phyloP scores from a whole-genome alignment of 2,888 invertebrate genomes.

The Caenorhabditis imperialis region DNA sequence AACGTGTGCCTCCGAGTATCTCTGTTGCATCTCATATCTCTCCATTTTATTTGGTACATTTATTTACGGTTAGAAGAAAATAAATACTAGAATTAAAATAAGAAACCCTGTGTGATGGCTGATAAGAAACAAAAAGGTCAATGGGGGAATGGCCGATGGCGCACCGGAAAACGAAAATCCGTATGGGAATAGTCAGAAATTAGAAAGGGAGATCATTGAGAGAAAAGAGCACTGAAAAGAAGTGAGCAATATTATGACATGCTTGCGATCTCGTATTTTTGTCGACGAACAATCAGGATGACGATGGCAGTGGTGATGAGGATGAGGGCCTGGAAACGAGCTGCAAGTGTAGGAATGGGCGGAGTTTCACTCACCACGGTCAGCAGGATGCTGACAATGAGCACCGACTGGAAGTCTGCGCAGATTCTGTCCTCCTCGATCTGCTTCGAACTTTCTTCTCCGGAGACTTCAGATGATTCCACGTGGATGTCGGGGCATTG shows the following conservation, averaged over 20 bases:
- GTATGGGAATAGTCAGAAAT: conserved; percentile 31
- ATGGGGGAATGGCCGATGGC: conserved; percentile 46
- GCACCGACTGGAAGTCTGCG: conserved; percentile 40
- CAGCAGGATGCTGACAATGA: conserved; percentile 26
- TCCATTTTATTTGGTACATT: too few relatives aligned
- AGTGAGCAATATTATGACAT: conserved; percentile 43
- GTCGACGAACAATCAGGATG: conserved; percentile 41
- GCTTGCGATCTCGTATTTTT: conserved; percentile 53
- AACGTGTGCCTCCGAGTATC: background rate
- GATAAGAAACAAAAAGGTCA: conserved; percentile 39
- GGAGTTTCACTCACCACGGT: conserved; percentile 25
- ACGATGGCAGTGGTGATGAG: conserved; percentile 39
- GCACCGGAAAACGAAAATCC: conserved; percentile 38
- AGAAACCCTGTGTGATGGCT: conserved; percentile 41
- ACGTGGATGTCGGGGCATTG: conserved; percentile 41
- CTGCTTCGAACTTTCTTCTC: conserved; percentile 23
- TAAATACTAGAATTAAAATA: conserved; percentile 2
- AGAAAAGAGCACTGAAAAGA: conserved; percentile 1
- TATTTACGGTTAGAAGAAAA: too few relatives aligned
- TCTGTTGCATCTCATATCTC: background rate
- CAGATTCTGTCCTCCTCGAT: conserved; percentile 31
- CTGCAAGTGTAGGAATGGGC: background rate
- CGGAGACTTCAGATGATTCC: conserved; percentile 9
- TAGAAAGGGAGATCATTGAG: conserved; percentile 4
- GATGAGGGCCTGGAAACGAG: conserved; percentile 32